phyloP scores from a whole-genome alignment of 2,888 invertebrate species.

The Tachina lurida region DNA sequence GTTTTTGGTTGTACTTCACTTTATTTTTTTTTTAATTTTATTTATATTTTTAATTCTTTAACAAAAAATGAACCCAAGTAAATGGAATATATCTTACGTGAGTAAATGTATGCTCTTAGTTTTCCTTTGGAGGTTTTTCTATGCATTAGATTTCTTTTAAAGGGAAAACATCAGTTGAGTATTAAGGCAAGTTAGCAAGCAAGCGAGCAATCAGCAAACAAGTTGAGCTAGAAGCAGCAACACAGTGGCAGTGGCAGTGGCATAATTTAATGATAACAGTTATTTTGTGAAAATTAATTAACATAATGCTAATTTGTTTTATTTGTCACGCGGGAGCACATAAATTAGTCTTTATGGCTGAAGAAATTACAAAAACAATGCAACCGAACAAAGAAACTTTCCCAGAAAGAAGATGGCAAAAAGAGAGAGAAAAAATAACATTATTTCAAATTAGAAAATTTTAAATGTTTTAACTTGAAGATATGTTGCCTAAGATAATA shows the following conservation, averaged over 20 bases:
- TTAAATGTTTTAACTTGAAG: slow-evolving; percentile 48
- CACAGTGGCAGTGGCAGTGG: slow-evolving; percentile 55
- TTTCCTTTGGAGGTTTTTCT: slow-evolving; percentile 45
- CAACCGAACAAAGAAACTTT: slow-evolving; percentile 62
- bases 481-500: slow-evolving; percentile 50
- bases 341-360: slow-evolving; percentile 71
- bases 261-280: slow-evolving; percentile 72
- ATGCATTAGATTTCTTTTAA: slow-evolving; percentile 61
- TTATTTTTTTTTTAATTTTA: neutral
- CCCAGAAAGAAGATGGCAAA: slow-evolving; percentile 37
- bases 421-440: slow-evolving; percentile 5
- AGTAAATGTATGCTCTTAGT: slow-evolving; percentile 6
- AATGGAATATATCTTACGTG: slow-evolving; percentile 39
- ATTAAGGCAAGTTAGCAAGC: neutral
- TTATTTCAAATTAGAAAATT: slow-evolving; percentile 58
- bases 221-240: slow-evolving; percentile 34
- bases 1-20: neutral
- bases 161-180: slow-evolving; percentile 51
- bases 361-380: slow-evolving; percentile 56
- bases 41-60: slow-evolving; percentile 1
- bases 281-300: slow-evolving; percentile 72
- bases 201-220: slow-evolving; percentile 42
- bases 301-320: slow-evolving; percentile 72
- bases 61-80: slow-evolving; percentile 43
- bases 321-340: slow-evolving; percentile 71